A percentile compares a stretch with the other conserved stretches of the same genome.
phyloP scores from a whole-genome alignment of 2,113 vertebrate species.

The Dicerorhinus sumatrensis region DNA sequence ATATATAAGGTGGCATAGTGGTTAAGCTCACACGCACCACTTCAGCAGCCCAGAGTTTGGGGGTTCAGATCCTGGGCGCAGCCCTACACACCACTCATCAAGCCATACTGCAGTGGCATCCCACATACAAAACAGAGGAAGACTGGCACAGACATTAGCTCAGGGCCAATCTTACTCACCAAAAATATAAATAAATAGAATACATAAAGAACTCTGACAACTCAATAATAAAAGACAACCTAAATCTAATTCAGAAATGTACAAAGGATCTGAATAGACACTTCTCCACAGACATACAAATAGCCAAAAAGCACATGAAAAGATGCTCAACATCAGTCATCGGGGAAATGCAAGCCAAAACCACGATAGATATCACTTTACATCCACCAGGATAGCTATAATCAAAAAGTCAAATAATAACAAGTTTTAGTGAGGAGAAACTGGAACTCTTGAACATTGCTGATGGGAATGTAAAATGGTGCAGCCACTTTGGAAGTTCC shows the following conservation, averaged over 20 bases:
- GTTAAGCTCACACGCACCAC: too few species aligned
- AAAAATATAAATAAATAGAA: neutral
- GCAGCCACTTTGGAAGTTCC: neutral
- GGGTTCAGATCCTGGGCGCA: too few species aligned
- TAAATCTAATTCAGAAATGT: neutral
- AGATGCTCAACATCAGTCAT: neutral
- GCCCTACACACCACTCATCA: too few species aligned
- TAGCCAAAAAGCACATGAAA: neutral
- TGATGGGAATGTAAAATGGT: neutral
- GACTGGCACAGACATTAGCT: too few species aligned
- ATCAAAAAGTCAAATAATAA: neutral
- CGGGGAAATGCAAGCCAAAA: neutral
- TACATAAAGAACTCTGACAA: neutral
- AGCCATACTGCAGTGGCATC: too few species aligned
- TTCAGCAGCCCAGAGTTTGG: too few species aligned
- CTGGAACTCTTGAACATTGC: neutral
- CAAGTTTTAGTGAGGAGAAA: neutral
- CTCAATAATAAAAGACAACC: neutral
- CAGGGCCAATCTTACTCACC: too few species aligned
- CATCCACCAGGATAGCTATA: neutral
- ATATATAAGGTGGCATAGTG: too few species aligned
- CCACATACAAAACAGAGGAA: too few species aligned
- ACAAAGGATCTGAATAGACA: neutral
- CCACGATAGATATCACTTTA: neutral
- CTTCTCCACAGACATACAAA: neutral